Conservation (phyloP, 2,797 vertebrate genomes). For the Takifugu ocellatus region DNA sequence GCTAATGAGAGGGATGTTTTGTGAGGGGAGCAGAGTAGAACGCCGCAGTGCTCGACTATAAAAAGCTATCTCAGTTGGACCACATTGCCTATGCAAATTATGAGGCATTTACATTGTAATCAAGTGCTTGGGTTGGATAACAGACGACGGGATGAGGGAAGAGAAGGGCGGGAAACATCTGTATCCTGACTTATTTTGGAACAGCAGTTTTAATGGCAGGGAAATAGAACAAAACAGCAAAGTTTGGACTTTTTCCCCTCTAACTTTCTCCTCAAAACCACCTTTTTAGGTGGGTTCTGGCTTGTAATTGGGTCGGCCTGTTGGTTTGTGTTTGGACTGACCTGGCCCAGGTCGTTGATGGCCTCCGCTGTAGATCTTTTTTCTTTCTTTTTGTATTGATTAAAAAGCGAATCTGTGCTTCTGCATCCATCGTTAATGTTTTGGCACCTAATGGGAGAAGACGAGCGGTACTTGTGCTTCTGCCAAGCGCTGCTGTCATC, state of each 20-base stretch:
- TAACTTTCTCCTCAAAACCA: no score
- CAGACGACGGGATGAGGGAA: slow-evolving; percentile 44
- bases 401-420: neutral
- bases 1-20: slow-evolving; percentile 1
- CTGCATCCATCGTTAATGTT: no score
- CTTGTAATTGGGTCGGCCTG: neutral
- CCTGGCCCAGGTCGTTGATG: neutral
- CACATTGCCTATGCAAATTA: slow-evolving; percentile 46
- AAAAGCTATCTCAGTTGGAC: slow-evolving; percentile 19
- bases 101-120: slow-evolving; percentile 40
- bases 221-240: no score
- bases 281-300: neutral
- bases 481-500: neutral
- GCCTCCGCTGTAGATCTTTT: neutral
- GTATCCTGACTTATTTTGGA: slow-evolving; percentile 14
- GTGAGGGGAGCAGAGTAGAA: neutral
- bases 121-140: slow-evolving; percentile 27
- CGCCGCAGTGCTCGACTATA: slow-evolving; percentile 7
- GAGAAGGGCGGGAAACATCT: slow-evolving; percentile 15
- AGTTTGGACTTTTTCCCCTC: no score
- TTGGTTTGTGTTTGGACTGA: neutral
- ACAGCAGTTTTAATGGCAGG: slow-evolving; percentile 23
- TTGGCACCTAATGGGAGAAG: neutral
- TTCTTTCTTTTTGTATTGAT: neutral
- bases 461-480: slow-evolving; percentile 23